Percentiles rank a stretch among this genome's conserved stretches.
phyloP scores from a whole-genome alignment of 2,888 invertebrate species.

The Drosophila sordidula region DNA sequence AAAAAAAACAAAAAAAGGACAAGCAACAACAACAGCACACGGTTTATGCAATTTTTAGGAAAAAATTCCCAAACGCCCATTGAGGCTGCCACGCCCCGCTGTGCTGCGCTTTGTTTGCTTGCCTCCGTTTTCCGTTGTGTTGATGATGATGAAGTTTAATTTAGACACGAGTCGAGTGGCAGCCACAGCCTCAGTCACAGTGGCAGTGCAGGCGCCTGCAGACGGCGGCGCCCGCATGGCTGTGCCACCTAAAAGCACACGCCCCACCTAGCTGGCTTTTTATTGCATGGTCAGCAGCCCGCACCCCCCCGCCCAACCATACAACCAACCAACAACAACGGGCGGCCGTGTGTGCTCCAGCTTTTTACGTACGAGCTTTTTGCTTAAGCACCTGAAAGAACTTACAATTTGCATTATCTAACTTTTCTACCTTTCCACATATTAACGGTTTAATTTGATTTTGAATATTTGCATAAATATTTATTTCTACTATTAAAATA shows the following conservation, averaged over 20 bases:
- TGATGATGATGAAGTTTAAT: conserved; percentile 79
- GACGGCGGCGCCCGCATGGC: conserved; percentile 60
- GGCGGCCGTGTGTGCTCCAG: conserved; percentile 5
- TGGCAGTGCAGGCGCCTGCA: conserved; percentile 15
- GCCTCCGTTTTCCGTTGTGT: conserved; percentile 56
- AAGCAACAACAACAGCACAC: conserved; percentile 13
- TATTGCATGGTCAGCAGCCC: conserved; percentile 61
- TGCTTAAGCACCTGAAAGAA: conserved; percentile 18
- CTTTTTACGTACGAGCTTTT: conserved; percentile 34
- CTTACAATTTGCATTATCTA: conserved; percentile 19
- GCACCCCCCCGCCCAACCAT: conserved; percentile 26
- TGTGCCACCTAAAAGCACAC: conserved; percentile 9
- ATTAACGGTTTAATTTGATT: no score
- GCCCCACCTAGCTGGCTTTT: conserved; percentile 50
- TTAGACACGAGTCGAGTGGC: conserved; percentile 74
- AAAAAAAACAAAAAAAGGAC: conserved; percentile 13
- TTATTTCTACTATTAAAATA: no score
- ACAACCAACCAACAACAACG: conserved; percentile 29
- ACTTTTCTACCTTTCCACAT: background rate
- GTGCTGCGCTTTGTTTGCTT: conserved; percentile 62
- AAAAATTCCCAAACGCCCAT: conserved; percentile 46
- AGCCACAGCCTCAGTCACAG: conserved; percentile 23
- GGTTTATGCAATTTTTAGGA: conserved; percentile 74
- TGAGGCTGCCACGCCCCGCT: conserved; percentile 42
- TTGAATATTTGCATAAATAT: no score